Evolutionary conservation across 2,797 vertebrate genomes (phyloP).

Genomic region (Mus caroli): DNA sequence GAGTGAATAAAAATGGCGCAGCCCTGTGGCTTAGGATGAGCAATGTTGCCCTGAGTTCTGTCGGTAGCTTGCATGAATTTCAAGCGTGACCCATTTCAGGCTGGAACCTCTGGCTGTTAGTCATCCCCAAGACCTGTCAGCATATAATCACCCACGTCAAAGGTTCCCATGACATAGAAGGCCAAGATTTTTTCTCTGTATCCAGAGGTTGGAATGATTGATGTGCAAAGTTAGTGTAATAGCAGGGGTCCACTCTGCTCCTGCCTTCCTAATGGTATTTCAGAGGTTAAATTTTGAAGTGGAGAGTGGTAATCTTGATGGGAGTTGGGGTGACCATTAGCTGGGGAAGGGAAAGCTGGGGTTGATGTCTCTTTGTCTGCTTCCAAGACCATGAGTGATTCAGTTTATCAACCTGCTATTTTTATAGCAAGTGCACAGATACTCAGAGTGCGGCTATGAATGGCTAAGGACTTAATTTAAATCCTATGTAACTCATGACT

Average conservation of each 20-base stretch:
- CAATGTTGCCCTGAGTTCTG: constrained; percentile 66
- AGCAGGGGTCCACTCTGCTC: not conserved
- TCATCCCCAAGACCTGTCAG: constrained; percentile 68
- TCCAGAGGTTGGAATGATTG: constrained; percentile 26
- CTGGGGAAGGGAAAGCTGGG: not conserved
- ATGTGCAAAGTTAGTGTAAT: constrained; percentile 15
- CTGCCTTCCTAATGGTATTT: not conserved
- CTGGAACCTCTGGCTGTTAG: constrained; percentile 68
- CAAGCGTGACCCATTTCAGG: constrained; percentile 76
- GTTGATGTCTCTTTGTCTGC: not conserved
- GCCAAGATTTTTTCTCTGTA: constrained; percentile 25
- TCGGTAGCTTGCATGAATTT: constrained; percentile 57
- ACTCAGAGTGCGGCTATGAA: not conserved
- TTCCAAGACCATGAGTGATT: not conserved
- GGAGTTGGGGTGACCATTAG: not conserved
- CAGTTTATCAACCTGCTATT: constrained; percentile 13
- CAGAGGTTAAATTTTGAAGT: constrained; percentile 40
- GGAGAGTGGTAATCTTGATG: not conserved
- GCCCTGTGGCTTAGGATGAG: constrained; percentile 62
- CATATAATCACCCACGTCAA: constrained; percentile 54
- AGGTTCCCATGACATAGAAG: constrained; percentile 35
- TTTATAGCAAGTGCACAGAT: not conserved
- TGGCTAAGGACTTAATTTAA: constrained; percentile 7
- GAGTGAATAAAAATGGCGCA: constrained; percentile 67
- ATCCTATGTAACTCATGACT: not conserved